phyloP scores from a whole-genome alignment of 2,797 vertebrate species.

The Allenopithecus nigroviridis region DNA sequence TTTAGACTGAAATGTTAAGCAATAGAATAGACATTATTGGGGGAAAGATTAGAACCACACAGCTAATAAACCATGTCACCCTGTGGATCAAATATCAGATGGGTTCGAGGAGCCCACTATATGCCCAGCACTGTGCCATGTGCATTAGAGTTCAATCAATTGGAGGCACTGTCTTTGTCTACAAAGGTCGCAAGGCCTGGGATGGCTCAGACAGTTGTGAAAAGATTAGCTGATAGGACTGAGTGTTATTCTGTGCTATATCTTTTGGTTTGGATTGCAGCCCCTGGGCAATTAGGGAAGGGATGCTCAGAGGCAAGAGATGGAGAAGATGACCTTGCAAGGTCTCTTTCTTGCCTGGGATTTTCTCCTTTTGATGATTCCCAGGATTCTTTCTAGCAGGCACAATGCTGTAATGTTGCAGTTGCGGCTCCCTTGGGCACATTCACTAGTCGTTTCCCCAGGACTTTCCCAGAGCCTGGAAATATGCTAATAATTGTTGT shows the following conservation, averaged over 20 bases:
- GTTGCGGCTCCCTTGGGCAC: background rate
- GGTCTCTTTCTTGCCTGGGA: background rate
- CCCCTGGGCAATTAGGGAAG: background rate
- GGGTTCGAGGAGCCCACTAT: background rate
- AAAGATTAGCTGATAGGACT: background rate
- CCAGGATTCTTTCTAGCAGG: background rate
- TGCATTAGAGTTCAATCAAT: background rate
- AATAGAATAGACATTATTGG: background rate
- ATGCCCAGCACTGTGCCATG: background rate
- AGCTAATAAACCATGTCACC: background rate
- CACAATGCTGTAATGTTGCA: background rate
- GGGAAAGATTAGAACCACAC: background rate
- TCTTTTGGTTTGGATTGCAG: background rate
- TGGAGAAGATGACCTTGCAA: constrained; percentile 4
- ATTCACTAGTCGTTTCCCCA: background rate
- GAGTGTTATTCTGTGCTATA: background rate
- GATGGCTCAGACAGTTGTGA: background rate
- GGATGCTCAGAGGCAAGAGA: background rate
- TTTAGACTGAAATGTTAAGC: background rate
- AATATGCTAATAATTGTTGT: background rate
- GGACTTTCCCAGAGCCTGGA: background rate
- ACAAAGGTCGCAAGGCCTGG: too few relatives aligned
- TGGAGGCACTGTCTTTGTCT: background rate
- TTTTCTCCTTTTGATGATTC: background rate
- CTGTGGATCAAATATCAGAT: background rate